These are phyloP conservation scores for Drosophila affinis DNA, from an alignment of 2,888 invertebrate genomes.

Conservation along the genomic window DNA sequence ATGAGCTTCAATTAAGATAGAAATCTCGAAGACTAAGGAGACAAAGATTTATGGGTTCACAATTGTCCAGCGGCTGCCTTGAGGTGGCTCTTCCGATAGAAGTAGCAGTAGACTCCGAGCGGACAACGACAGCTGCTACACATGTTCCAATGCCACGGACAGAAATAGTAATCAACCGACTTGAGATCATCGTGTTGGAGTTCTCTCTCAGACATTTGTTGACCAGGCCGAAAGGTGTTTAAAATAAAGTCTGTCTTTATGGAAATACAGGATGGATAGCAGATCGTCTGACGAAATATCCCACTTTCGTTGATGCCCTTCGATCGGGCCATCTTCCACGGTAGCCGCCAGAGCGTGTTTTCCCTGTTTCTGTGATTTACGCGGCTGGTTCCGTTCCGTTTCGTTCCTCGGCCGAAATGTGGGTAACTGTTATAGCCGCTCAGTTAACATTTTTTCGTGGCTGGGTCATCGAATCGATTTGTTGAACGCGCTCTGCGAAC, in stretches of 20 bases:
- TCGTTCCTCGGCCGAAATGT: slow-evolving; percentile 53
- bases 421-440: slow-evolving; percentile 71
- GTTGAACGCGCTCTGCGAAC: slow-evolving; percentile 33
- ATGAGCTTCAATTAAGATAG: slow-evolving; percentile 80
- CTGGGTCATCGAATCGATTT: slow-evolving; percentile 69
- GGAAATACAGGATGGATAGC: too few species aligned
- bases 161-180: neutral
- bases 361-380: slow-evolving; percentile 61
- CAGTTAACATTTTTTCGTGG: slow-evolving; percentile 57
- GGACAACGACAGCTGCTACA: slow-evolving; percentile 8
- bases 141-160: slow-evolving; percentile 3
- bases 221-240: neutral
- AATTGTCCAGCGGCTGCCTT: slow-evolving; percentile 63
- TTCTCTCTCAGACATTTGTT: slow-evolving; percentile 2
- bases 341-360: slow-evolving; percentile 19
- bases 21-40: slow-evolving; percentile 74
- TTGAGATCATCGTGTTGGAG: slow-evolving; percentile 20
- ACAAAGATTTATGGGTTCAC: slow-evolving; percentile 74
- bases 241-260: too few species aligned
- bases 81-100: slow-evolving; percentile 53
- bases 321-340: neutral
- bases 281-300: neutral
- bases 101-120: slow-evolving; percentile 40
- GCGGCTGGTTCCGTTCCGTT: slow-evolving; percentile 37
- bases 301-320: slow-evolving; percentile 6